These are phyloP conservation scores for Lepidotrigona ventralis DNA, from an alignment of 1,140 invertebrate species.

Conservation along the genomic window DNA sequence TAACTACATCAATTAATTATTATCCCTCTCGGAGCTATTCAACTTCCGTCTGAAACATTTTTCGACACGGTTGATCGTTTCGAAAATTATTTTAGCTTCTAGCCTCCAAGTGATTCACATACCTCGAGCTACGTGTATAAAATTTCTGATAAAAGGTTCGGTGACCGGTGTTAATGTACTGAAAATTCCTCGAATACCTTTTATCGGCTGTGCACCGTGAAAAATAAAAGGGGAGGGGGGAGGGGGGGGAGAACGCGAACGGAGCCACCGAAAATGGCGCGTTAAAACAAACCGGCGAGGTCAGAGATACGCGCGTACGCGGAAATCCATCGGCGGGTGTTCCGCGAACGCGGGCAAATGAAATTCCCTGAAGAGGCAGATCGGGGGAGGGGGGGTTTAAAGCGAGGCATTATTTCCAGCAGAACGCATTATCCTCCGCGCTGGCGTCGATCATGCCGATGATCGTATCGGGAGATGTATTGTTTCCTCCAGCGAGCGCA, in stretches of 20 bases:
- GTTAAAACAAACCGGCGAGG: not conserved
- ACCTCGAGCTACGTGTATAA: no score
- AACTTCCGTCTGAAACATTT: no score
- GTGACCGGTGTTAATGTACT: not conserved
- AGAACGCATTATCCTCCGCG: slow-evolving; percentile 17
- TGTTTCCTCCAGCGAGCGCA: slow-evolving; percentile 41
- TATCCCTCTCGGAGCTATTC: no score
- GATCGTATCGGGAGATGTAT: slow-evolving; percentile 44
- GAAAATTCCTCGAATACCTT: not conserved
- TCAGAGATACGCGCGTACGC: not conserved
- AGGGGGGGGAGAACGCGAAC: not conserved
- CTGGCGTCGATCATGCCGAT: slow-evolving; percentile 22
- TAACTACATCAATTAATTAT: no score
- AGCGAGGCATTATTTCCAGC: slow-evolving; percentile 35
- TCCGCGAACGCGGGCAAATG: slow-evolving; percentile 15
- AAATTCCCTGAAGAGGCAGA: slow-evolving; percentile 20
- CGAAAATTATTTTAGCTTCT: no score
- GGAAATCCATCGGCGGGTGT: slow-evolving; percentile 3
- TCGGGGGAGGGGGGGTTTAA: not conserved
- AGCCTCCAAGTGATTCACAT: no score
- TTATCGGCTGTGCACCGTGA: not conserved
- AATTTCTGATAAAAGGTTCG: not conserved
- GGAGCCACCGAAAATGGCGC: not conserved
- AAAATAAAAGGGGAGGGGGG: not conserved
- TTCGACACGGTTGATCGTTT: no score